Base-by-base conservation (phyloP, 2,113 vertebrate species). In the Lipotes vexillifer region DNA sequence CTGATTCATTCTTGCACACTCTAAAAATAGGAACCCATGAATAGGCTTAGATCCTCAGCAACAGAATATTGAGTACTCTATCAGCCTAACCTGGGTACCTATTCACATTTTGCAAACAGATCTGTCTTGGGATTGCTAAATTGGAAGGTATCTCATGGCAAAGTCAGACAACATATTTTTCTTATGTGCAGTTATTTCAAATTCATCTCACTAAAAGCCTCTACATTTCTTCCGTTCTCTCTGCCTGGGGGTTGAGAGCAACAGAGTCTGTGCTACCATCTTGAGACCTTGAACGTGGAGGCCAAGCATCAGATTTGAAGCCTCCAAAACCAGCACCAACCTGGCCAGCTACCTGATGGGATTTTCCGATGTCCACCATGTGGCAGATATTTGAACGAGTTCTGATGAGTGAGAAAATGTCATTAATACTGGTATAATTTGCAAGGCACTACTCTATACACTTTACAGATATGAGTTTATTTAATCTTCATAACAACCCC, bases 1-100 rank as follows among this genome's bases (percentile, higher is more conserved):
- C 98, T 99, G 99, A 98, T 98, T 98, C 97, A 98, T 98, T 97
- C 97, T 98, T 95, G 71, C 82, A 84, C 95, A 97, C 80, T 97
- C 97, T 96, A 97, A 98, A 98, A 98, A 98, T 96, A 98, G 98
- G 91, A n/a, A 65, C 81, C 87, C 85, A 94, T 71, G 94, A 97
- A 98, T 92, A 98, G 96, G 49, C 97, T 97, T 97, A 98, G 94
- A 98, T 90, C 97, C 98, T 94, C 98, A 98, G 98, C 97, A 98
- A 98, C 98, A 8, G 80, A 98, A 98, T 96, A 97, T 57, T 91
- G 94, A 98, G 90, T 97, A 90, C 75, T 92, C 66, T 78, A 86
- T 97, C 98, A 98, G 93, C 57, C 93, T 97, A 88, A 98, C 85
- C 94, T 97, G 12, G 49, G 94, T 88, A 87, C 52, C 89, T 96